Conservation (phyloP, 2,113 vertebrate genomes). For the Apodemus sylvaticus region DNA sequence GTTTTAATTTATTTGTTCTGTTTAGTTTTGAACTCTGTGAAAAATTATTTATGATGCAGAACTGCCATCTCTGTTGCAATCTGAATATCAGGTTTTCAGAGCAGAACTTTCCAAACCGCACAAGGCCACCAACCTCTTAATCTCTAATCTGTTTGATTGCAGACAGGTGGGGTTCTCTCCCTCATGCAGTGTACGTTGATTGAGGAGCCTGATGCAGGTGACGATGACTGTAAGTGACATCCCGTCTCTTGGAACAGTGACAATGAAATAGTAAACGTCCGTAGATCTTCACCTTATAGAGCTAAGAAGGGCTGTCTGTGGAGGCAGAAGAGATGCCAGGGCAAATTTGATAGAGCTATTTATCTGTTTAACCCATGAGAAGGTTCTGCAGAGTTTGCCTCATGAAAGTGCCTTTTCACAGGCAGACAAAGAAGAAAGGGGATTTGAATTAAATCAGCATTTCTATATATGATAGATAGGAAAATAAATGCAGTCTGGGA, state of each 20-base stretch:
- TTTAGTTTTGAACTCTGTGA: conserved; percentile 36
- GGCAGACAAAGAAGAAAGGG: background rate
- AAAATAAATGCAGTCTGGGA: background rate
- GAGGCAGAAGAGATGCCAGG: background rate
- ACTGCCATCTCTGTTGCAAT: background rate
- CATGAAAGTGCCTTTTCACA: background rate
- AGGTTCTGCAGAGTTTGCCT: background rate
- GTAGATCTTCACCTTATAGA: background rate
- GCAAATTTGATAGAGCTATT: background rate
- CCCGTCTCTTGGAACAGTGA: conserved; percentile 65
- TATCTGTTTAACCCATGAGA: background rate
- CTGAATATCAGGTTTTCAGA: background rate
- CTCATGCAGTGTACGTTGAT: conserved; percentile 97
- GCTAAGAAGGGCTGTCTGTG: background rate
- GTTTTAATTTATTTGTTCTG: background rate
- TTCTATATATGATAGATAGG: conserved; percentile 22
- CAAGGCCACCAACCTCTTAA: background rate
- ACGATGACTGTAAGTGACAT: conserved; percentile 95
- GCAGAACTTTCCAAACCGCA: background rate
- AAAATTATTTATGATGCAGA: background rate
- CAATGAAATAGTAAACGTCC: conserved; percentile 39
- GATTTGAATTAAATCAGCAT: background rate
- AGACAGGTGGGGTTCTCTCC: conserved; percentile 98
- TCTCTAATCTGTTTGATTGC: conserved; percentile 71
- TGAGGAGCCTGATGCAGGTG: conserved; percentile 93